phyloP scores from a whole-genome alignment of 2,888 invertebrate species.

The Coelinius sp. region DNA sequence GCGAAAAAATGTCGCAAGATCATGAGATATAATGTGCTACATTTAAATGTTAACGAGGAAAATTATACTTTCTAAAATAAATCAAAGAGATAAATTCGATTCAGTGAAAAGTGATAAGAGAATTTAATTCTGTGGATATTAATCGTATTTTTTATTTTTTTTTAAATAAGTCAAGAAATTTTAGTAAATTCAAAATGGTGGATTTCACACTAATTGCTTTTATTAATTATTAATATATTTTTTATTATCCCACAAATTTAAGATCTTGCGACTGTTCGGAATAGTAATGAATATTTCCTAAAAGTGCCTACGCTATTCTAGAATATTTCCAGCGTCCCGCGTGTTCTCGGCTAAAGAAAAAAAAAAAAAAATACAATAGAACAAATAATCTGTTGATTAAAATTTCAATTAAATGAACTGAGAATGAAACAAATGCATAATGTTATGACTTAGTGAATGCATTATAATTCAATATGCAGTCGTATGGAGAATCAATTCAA shows the following conservation, averaged over 20 bases:
- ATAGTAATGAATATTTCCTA: conserved; percentile 54
- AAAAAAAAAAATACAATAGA: conserved; percentile 16
- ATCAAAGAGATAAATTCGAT: neutral
- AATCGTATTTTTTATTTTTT: no score
- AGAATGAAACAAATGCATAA: conserved; percentile 15
- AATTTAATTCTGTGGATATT: neutral
- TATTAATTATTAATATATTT: neutral
- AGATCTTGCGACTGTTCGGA: conserved; percentile 25
- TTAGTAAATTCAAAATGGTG: neutral
- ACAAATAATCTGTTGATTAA: conserved; percentile 4
- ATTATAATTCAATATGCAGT: neutral
- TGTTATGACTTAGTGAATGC: neutral
- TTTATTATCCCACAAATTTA: neutral
- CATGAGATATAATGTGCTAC: conserved; percentile 10
- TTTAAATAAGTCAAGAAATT: neutral
- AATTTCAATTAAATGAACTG: conserved; percentile 22
- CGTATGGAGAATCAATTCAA: neutral
- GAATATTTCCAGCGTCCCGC: conserved; percentile 46
- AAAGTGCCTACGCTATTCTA: conserved; percentile 68
- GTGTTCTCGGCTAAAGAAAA: conserved; percentile 31
- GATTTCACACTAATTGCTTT: neutral
- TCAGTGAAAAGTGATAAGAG: neutral
- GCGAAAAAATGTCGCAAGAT: conserved; percentile 23
- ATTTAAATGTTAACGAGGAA: conserved; percentile 20
- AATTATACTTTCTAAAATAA: conserved; percentile 11